A percentile compares a stretch with the other conserved stretches of the same genome.
Conservation (phyloP, 1,140 invertebrate genomes). For the Drosophila pseudoobscura region DNA sequence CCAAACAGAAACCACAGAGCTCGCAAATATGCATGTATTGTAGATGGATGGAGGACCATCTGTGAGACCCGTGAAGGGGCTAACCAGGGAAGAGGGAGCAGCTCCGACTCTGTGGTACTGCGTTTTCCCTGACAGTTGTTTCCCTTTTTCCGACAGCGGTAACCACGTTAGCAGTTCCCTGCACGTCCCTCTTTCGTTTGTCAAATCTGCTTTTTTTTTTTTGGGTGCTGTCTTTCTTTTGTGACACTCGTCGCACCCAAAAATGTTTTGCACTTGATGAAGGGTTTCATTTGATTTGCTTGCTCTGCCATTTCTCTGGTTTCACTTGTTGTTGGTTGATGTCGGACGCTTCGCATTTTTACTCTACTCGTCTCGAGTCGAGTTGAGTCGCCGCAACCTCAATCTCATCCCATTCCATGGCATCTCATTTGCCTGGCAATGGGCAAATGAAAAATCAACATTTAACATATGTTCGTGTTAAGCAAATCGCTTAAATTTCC, state of each 20-base stretch:
- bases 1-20: conserved; percentile 38
- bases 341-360: conserved; percentile 17
- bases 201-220: conserved; percentile 49
- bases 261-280: conserved; percentile 74
- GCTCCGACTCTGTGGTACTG: too few relatives aligned
- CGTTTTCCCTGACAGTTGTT: conserved; percentile 7
- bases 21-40: conserved; percentile 57
- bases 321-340: conserved; percentile 49
- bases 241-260: conserved; percentile 58
- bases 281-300: conserved; percentile 79
- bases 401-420: neutral
- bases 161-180: conserved; percentile 27
- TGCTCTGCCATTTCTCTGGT: conserved; percentile 74
- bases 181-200: conserved; percentile 49
- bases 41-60: conserved; percentile 23
- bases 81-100: conserved; percentile 7
- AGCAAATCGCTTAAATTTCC: conserved; percentile 70
- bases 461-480: conserved; percentile 70
- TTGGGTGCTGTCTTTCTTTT: conserved; percentile 41
- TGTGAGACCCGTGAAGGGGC: conserved; percentile 3
- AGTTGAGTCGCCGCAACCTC: neutral
- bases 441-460: conserved; percentile 74
- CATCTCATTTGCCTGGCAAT: conserved; percentile 15
- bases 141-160: conserved; percentile 19
- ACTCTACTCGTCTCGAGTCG: neutral